Conservation (phyloP, 2,888 invertebrate species). For the Orchestes rusci region DNA sequence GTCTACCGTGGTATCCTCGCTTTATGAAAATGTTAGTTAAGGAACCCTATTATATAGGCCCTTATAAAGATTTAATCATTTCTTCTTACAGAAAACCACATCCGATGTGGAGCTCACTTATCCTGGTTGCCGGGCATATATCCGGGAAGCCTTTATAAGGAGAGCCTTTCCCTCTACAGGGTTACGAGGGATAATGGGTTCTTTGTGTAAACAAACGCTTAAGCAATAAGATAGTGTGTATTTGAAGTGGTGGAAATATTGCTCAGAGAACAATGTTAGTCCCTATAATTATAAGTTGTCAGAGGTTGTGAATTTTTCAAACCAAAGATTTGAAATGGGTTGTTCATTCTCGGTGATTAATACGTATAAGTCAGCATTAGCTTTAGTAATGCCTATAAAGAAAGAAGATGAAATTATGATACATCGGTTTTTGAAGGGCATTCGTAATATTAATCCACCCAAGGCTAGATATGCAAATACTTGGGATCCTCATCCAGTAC, state of each 20-base stretch:
- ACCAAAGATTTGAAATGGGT: neutral
- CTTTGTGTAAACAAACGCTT: neutral
- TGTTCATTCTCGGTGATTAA: conserved; percentile 3
- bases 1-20: conserved; percentile 1
- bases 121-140: conserved; percentile 1
- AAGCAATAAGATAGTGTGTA: neutral
- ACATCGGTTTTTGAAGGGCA: conserved; percentile 4
- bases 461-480: conserved; percentile 6
- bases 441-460: conserved; percentile 5
- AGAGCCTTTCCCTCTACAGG: neutral
- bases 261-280: neutral
- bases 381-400: neutral
- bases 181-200: neutral
- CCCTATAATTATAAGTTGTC: neutral
- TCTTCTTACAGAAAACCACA: conserved; percentile 9
- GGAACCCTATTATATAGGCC: neutral
- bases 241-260: neutral
- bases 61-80: conserved; percentile 3
- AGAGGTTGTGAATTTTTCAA: conserved; percentile 2
- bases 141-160: conserved; percentile 1
- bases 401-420: conserved; percentile 2
- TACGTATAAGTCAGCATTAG: conserved; percentile 3
- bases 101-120: conserved; percentile 12
- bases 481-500: conserved; percentile 9
- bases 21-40: neutral